Percentiles rank a stretch among this genome's conserved stretches.
Evolutionary conservation across 2,888 invertebrate species (phyloP).

Genomic region (Miltochrista miniata): DNA sequence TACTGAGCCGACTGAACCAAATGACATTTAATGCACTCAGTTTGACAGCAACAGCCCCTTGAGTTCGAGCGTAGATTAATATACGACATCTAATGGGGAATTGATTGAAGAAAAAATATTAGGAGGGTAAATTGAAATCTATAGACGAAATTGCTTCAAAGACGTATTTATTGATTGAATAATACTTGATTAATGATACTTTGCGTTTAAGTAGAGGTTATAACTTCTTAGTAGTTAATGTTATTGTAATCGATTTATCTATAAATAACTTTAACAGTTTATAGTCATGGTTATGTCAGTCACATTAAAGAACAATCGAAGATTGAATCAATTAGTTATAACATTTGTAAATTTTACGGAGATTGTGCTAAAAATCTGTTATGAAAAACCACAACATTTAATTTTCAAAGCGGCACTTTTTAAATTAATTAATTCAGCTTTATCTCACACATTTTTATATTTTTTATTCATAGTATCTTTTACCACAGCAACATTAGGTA

Average conservation of each 20-base stretch:
- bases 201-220: background rate
- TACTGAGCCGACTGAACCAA: constrained; percentile 19
- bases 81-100: constrained; percentile 18
- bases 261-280: too few species aligned
- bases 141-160: background rate
- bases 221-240: background rate
- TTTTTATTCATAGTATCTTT: too few species aligned
- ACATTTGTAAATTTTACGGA: too few species aligned
- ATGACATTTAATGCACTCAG: constrained; percentile 36
- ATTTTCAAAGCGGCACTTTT: background rate
- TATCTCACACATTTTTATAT: too few species aligned
- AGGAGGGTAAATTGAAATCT: background rate
- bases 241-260: too few species aligned
- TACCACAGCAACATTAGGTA: constrained; percentile 1
- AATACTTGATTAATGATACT: background rate
- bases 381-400: too few species aligned
- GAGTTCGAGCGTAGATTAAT: constrained; percentile 29
- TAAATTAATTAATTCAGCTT: background rate
- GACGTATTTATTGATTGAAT: background rate
- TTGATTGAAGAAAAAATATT: constrained; percentile 16
- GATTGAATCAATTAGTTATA: too few species aligned
- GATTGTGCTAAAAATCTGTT: too few species aligned
- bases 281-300: too few species aligned
- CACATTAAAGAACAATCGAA: too few species aligned
- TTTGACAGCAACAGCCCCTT: constrained; percentile 37